Evolutionary conservation across 1,140 invertebrate species (phyloP), one percentile per base, ranked within the genome.

Genomic region (Akabosia matsudoensis): DNA sequence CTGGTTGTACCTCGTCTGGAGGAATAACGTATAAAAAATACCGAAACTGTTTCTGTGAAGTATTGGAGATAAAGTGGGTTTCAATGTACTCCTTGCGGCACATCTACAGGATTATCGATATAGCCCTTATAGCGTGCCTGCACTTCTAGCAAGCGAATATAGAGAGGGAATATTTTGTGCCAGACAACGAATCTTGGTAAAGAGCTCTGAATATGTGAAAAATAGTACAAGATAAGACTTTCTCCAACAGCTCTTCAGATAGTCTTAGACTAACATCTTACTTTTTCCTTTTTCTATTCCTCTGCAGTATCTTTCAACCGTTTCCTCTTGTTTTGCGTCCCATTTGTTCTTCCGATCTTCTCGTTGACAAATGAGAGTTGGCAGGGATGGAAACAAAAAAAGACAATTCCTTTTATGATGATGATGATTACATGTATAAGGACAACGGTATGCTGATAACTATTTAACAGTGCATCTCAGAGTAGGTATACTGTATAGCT

Each of bases 361-460:
- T 56, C 37, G 54, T 56, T 56, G 54, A 56, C 54, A 56, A 45
- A 45, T 45, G 37, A 56, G 54, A 56, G 54, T 56, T 56, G 54
- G 54, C 54, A 56, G 24, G n/a, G 13, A n/a, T 56, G 13, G 24
- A 56, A 56, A 56, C 24, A 24, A 56, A 56, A 56, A 3, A 56
- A n/a, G n/a, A n/a, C n/a, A n/a, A n/a, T n/a, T n/a, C 54, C 10
- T 56, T 7, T 22, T 18, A 45, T 45, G 37, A 45, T 18, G 37
- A 7, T 45, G 7, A 18, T 18, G 7, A 18, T 45, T 18, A 10
- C 37, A 7, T 45, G 18, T 45, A 45, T 18, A 45, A 10, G 37
- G 37, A 45, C 37, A 45, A 45, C 7, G 7, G 7, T 45, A 18
- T 45, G 37, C 37, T 45, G 37, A 45, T 45, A 45, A 45, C 37